Evolutionary conservation across 2,797 vertebrate genomes (phyloP).

Genomic region (Syndactyla subalaris): DNA sequence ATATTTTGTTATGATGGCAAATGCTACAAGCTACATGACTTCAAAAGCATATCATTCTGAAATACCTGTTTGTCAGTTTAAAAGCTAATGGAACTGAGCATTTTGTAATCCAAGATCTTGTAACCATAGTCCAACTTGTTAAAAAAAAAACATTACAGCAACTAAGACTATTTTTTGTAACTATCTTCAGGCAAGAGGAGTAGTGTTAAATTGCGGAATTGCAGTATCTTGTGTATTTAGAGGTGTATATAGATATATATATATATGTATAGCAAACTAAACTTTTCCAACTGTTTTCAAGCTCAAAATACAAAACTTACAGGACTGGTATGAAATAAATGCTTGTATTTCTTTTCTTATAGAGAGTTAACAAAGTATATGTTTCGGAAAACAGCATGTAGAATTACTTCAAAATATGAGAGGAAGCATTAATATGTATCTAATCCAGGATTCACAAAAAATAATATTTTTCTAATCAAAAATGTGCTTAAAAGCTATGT

Average conservation of each 20-base stretch:
- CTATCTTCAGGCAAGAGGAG: conserved; percentile 25
- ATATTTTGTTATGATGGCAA: conserved; percentile 45
- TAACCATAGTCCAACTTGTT: conserved; percentile 30
- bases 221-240: conserved; percentile 51
- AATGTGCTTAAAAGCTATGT: conserved; percentile 38
- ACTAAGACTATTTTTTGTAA: conserved; percentile 43
- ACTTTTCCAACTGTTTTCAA: conserved; percentile 53
- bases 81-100: conserved; percentile 31
- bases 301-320: conserved; percentile 25
- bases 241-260: conserved; percentile 12
- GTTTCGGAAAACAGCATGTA: conserved; percentile 4
- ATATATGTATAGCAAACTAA: conserved; percentile 35
- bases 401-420: background rate
- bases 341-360: conserved; percentile 53
- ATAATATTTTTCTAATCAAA: conserved; percentile 54
- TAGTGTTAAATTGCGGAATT: conserved; percentile 23
- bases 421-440: background rate
- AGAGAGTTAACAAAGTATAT: background rate
- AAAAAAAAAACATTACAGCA: background rate
- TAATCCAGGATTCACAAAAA: conserved; percentile 24
- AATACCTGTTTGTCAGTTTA: conserved; percentile 12
- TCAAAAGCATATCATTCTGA: conserved; percentile 32
- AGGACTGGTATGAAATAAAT: conserved; percentile 50
- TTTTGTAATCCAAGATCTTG: conserved; percentile 51
- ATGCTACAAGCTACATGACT: background rate